Evolutionary conservation across 2,888 invertebrate species (phyloP).

Genomic region (Gasteruption jaculator): DNA sequence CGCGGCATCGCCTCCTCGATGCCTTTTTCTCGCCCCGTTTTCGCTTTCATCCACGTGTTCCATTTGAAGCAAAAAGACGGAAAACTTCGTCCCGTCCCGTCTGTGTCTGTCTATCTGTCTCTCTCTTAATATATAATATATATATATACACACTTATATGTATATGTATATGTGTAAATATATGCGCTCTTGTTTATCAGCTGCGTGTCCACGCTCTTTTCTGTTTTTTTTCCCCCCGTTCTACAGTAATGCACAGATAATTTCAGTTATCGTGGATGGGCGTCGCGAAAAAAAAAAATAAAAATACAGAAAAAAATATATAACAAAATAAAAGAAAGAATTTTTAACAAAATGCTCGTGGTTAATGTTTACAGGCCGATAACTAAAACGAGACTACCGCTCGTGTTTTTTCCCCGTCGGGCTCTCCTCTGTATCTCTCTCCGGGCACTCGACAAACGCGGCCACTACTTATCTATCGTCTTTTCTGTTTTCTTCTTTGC

Average conservation of each 20-base stretch:
- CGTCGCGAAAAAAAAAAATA: no score
- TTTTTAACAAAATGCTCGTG: no score
- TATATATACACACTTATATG: background rate
- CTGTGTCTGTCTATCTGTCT: background rate
- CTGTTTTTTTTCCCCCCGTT: background rate
- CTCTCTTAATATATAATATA: background rate
- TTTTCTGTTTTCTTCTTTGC: no score
- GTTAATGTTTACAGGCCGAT: no score
- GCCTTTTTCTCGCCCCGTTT: background rate
- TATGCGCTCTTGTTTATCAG: background rate
- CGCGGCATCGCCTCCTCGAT: background rate
- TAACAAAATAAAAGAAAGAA: no score
- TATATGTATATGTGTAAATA: background rate
- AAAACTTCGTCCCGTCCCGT: background rate
- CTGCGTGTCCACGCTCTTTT: background rate
- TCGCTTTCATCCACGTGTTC: constrained; percentile 14
- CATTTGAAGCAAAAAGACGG: constrained; percentile 9
- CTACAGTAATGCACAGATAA: background rate
- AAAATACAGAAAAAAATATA: no score
- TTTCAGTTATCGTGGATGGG: no score
- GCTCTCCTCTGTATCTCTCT: no score
- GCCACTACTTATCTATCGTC: no score
- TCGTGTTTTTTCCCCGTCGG: no score
- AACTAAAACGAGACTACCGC: no score
- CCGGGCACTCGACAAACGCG: no score